phyloP scores from a whole-genome alignment of 2,113 vertebrate species.

The Formicarius rufipectus region DNA sequence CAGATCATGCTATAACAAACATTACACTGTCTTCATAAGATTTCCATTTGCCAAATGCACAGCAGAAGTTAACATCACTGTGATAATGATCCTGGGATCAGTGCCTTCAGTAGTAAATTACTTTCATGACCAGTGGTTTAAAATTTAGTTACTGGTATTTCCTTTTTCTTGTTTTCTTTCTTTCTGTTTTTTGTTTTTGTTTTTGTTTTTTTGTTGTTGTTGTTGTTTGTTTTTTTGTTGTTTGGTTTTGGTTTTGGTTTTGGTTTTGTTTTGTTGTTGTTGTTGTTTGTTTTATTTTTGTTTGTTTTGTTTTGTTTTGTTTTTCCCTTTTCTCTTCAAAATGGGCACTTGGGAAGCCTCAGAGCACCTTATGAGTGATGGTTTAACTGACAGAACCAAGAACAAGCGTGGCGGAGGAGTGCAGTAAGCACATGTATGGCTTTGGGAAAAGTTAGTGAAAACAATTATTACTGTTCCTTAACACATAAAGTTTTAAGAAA shows the following conservation, averaged over 20 bases:
- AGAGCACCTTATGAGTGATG: rapidly evolving
- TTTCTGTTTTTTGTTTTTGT: too few relatives aligned
- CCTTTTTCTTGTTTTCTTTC: too few relatives aligned
- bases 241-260: too few relatives aligned
- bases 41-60: background rate
- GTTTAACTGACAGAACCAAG: background rate
- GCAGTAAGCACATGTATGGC: background rate
- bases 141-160: background rate
- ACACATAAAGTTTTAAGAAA: background rate
- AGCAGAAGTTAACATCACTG: background rate
- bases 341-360: background rate
- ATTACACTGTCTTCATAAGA: background rate
- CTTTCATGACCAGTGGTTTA: background rate
- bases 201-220: too few relatives aligned
- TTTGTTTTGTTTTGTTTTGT: too few relatives aligned
- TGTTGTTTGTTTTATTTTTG: too few relatives aligned
- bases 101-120: background rate
- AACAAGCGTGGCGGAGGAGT: rapidly evolving
- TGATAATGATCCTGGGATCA: background rate
- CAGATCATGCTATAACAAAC: background rate
- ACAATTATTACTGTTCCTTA: rapidly evolving
- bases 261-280: too few relatives aligned
- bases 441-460: background rate
- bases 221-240: too few relatives aligned
- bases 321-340: background rate